Base-by-base conservation (phyloP, 2,797 vertebrate species). In the Artibeus lituratus region DNA sequence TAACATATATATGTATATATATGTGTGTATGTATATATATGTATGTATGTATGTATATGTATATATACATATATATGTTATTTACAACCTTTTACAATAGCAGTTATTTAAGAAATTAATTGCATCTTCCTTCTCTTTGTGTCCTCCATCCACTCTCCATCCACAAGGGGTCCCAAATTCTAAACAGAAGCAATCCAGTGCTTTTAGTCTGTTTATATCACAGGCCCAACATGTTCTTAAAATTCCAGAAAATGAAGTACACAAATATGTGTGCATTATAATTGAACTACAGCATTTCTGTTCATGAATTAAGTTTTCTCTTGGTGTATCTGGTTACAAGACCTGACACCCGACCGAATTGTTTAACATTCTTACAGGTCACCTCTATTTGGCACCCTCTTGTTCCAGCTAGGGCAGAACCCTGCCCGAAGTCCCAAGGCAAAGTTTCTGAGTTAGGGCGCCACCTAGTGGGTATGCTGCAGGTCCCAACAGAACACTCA, bases 121-220 rank as follows among this genome's bases (percentile, higher is more conserved):
- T 32, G 5, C 26, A 81, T 96, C 92, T 97, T 93, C 53, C 94
- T 95, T 95, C 91, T 90, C 62, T 91, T 59, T 96, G 44, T 70
- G 18, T 37, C 3, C 5, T 53, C 70, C 19, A 69, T 70, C 26
- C 39, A 84, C 73, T 87, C 91, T 97, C 89, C 91, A 83, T 95
- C 96, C 91, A 97, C 83, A 97, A 97, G 94, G 95, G 96, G 95
- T 97, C 94, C 93, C 92, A 94, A 97, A 89, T 94, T 87, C 91
- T 73, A 96, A 94, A 97, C 65, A 98, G 97, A 98, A 96, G 96
- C 93, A 95, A 89, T n/a, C 53, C 35, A 19, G 82, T 74, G 88
- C 92, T 98, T 98, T 97, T 95, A 98, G 96, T 98, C 96, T 97
- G 96, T 83, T 97, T 94, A 95, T 80, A 96, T 96, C 96, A 97